These are phyloP conservation scores for Pachyseris speciosa DNA, from an alignment of 64 coral and sea anemone species.

Conservation along the genomic window DNA sequence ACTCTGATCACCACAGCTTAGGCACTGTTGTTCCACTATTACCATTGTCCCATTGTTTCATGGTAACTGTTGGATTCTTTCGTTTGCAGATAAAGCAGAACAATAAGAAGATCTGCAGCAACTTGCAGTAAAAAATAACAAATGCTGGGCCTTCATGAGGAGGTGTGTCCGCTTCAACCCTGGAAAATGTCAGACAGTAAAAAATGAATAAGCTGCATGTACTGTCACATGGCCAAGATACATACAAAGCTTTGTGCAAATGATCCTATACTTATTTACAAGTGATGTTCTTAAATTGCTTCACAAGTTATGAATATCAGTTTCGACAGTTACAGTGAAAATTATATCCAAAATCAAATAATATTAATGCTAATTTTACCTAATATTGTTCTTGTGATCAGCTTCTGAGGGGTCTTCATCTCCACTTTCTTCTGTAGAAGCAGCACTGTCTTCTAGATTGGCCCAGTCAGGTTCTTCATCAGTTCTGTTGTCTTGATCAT, in stretches of 20 bases:
- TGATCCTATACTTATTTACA: conserved; percentile 7
- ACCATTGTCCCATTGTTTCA: conserved; percentile 63
- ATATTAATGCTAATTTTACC: not conserved
- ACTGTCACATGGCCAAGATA: not conserved
- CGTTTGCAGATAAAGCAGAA: conserved; percentile 68
- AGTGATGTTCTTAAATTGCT: not conserved
- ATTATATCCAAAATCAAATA: conserved; percentile 8
- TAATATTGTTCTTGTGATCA: not conserved
- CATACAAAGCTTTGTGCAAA: not conserved
- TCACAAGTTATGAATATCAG: conserved; percentile 7
- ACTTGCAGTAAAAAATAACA: conserved; percentile 54
- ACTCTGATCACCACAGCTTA: not conserved
- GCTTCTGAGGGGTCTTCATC: not conserved
- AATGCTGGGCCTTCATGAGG: conserved; percentile 54
- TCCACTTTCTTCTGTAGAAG: not conserved
- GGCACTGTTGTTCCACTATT: conserved; percentile 39
- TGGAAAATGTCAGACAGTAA: conserved; percentile 39
- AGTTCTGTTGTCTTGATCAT: conserved; percentile 4
- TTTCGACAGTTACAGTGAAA: not conserved
- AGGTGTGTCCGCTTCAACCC: conserved; percentile 50
- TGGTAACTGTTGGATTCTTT: conserved; percentile 25
- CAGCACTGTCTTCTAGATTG: conserved; percentile 5
- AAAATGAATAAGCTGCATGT: conserved; percentile 15
- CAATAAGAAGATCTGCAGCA: conserved; percentile 33
- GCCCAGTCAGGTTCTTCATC: not conserved